These are phyloP conservation scores for Slavum lentiscoides DNA, from an alignment of 2,888 invertebrate genomes.

Conservation along the genomic window DNA sequence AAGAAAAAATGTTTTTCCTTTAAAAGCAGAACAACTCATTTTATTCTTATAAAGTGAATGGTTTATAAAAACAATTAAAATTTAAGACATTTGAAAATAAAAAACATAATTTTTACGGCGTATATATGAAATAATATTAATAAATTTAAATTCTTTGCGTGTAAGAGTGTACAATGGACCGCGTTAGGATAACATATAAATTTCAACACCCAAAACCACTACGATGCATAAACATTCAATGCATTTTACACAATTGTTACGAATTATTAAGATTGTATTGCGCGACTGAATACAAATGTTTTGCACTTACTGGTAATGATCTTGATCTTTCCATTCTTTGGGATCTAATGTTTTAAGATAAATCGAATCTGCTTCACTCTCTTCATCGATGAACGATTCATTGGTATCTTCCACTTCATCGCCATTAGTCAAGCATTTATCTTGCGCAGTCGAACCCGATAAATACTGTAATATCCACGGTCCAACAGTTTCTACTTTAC, in stretches of 20 bases:
- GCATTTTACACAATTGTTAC: not conserved
- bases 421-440: conserved; percentile 61
- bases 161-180: too few relatives aligned
- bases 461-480: conserved; percentile 63
- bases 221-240: too few relatives aligned
- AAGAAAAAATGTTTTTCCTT: too few relatives aligned
- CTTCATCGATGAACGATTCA: conserved; percentile 58
- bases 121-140: too few relatives aligned
- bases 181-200: too few relatives aligned
- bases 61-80: too few relatives aligned
- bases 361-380: conserved; percentile 72
- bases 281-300: conserved; percentile 7
- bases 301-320: conserved; percentile 56
- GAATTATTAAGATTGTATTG: not conserved
- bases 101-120: too few relatives aligned
- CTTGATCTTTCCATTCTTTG: conserved; percentile 81
- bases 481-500: conserved; percentile 63
- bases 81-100: too few relatives aligned
- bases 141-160: too few relatives aligned
- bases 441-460: conserved; percentile 59
- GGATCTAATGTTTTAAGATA: conserved; percentile 89
- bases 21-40: too few relatives aligned
- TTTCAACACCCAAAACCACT: too few relatives aligned
- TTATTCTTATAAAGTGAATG: too few relatives aligned
- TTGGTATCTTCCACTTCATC: conserved; percentile 63